phyloP scores from a whole-genome alignment of 64 coral and sea anemone genomes.

The Actinia tenebrosa region DNA sequence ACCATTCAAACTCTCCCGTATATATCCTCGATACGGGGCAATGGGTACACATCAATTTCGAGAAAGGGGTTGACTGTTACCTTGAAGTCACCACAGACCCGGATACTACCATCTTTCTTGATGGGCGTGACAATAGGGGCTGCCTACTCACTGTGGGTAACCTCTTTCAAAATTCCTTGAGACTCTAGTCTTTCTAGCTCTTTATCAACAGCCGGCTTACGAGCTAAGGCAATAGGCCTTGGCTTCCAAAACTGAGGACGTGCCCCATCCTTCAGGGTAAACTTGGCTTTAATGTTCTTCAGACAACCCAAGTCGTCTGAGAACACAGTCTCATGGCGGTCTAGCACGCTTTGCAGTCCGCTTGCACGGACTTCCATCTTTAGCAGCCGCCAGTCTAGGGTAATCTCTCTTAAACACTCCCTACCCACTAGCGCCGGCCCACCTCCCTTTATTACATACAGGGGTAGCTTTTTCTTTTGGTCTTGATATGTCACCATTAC shows the following conservation, averaged over 20 bases:
- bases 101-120: slow-evolving; percentile 29
- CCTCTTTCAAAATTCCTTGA: neutral
- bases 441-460: slow-evolving; percentile 18
- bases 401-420: slow-evolving; percentile 18
- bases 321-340: slow-evolving; percentile 18
- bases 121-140: slow-evolving; percentile 26
- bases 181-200: slow-evolving; percentile 13
- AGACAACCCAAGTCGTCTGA: slow-evolving; percentile 24
- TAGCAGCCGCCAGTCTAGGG: slow-evolving; percentile 26
- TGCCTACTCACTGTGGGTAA: slow-evolving; percentile 35
- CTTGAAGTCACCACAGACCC: slow-evolving; percentile 40
- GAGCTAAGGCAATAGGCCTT: slow-evolving; percentile 15
- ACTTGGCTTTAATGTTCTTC: slow-evolving; percentile 26
- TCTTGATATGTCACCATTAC: slow-evolving; percentile 30
- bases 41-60: slow-evolving; percentile 26
- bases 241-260: slow-evolving; percentile 31
- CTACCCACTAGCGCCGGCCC: slow-evolving; percentile 27
- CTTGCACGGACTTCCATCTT: neutral
- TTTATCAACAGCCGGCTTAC: slow-evolving; percentile 6
- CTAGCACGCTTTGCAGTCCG: neutral
- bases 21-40: neutral
- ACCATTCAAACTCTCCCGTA: slow-evolving; percentile 6
- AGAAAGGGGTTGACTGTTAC: slow-evolving; percentile 28
- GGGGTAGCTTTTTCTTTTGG: slow-evolving; percentile 10
- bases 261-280: neutral